Percentiles rank a stretch among this genome's conserved stretches.
Conservation (phyloP, 2,888 invertebrate genomes). For the Alentia gelatinosa region DNA sequence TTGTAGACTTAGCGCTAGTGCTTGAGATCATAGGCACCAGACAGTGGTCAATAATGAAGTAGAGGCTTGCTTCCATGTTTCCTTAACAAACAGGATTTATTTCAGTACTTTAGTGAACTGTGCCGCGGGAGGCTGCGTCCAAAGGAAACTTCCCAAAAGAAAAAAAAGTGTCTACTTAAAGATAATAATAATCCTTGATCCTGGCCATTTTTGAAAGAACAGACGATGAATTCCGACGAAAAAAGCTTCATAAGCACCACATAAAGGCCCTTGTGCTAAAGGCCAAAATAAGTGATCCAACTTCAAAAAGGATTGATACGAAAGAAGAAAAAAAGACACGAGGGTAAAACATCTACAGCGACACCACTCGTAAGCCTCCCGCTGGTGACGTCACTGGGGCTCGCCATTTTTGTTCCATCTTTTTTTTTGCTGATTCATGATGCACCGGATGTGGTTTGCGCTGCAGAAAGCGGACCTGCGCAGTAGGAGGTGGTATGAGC, state of each 20-base stretch:
- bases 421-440: slow-evolving; percentile 12
- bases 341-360: too few relatives aligned
- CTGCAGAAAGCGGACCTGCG: slow-evolving; percentile 61
- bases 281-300: not conserved
- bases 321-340: too few relatives aligned
- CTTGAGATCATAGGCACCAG: not conserved
- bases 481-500: slow-evolving; percentile 61
- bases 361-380: too few relatives aligned
- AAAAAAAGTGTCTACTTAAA: not conserved
- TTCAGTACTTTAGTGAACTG: not conserved
- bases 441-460: slow-evolving; percentile 26
- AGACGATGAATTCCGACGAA: not conserved
- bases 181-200: not conserved
- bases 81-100: not conserved
- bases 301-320: too few relatives aligned
- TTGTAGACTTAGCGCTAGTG: not conserved
- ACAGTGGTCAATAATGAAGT: not conserved
- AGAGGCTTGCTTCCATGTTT: not conserved
- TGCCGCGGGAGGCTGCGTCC: not conserved
- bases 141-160: not conserved
- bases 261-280: not conserved
- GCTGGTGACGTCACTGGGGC: not conserved
- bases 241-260: not conserved
- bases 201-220: not conserved
- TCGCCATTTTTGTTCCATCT: not conserved